Evolutionary conservation across 2,113 vertebrate genomes (phyloP), one percentile per base, ranked within the genome.

Genomic region (Chlorocebus sabaeus): DNA sequence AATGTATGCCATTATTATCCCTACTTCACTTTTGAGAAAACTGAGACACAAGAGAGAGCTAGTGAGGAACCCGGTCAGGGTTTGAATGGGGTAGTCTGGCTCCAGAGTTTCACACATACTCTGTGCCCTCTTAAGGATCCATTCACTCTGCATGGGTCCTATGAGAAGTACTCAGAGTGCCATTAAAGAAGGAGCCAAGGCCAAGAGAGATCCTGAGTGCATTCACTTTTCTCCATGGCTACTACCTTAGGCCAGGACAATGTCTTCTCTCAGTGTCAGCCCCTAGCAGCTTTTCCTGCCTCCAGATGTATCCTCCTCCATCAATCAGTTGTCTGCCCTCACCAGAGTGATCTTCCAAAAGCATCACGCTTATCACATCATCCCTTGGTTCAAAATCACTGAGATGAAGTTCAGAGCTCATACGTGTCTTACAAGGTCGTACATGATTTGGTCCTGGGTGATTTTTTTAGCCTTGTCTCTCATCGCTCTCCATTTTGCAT

Each of bases 1-100:
- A 38, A 68, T 80, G 3, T 32, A 27, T 16, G 25, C 27, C 30
- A 8, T 90, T 75, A 50, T 84, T 93, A 67, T 59, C 17, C 67
- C 30, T 75, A 12, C 22, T 82, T 76, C 67, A 86, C 3, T 68
- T n/a, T 43, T 45, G 61, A 92, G 73, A 70, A 96, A 89, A 64
- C 8, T 8, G 2, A 90, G 40, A 38, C 57, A 35, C 40, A 30
- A 78, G 17, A 86, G 30, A 89, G 59, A 70, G 90, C 40, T 35
- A 61, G 3, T 6, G 14, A 45, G 18, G 59, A 55, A 2, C 70
- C 25, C 23, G 10, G 20, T 64, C 3, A 2, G 43, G 6, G 16
- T 61, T 86, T 81, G 32, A 40, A 50, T 27, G 59, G 55, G 0
- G 14, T 25, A 7, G 1, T 43, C 40, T 64, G 75, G 16, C n/a